phyloP scores from a whole-genome alignment of 1,140 invertebrate species.

The Brachionus asplanchnoidis region DNA sequence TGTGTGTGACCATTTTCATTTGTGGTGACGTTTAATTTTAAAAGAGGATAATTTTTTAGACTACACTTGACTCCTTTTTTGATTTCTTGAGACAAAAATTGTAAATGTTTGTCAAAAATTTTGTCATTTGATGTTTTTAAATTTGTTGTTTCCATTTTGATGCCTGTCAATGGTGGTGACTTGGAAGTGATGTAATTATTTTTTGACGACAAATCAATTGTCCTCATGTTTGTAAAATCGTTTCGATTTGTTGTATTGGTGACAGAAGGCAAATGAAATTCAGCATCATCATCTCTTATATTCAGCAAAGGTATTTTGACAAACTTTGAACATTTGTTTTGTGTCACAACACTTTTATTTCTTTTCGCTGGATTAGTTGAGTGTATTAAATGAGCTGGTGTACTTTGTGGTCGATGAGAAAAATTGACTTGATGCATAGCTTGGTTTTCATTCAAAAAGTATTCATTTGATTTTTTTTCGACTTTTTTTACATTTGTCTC shows the following conservation, averaged over 20 bases:
- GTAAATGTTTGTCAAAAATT: not conserved
- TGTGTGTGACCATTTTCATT: not conserved
- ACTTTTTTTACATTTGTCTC: constrained; percentile 27
- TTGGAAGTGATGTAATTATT: not conserved
- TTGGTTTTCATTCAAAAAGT: not conserved
- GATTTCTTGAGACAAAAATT: not conserved
- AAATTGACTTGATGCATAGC: not conserved
- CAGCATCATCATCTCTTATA: not conserved
- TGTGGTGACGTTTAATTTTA: not conserved
- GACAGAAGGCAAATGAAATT: not conserved
- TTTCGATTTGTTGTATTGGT: not conserved
- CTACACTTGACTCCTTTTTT: not conserved
- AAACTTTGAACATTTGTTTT: not conserved
- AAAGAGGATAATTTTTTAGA: not conserved
- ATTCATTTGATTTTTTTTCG: not conserved
- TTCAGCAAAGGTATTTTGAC: not conserved
- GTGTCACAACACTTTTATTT: not conserved
- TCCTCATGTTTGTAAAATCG: not conserved
- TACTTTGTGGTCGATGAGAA: not conserved
- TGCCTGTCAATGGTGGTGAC: not conserved
- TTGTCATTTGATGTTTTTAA: not conserved
- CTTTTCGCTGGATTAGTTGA: not conserved
- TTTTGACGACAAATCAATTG: no score
- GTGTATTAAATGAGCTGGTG: not conserved
- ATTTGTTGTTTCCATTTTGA: not conserved